Base-by-base conservation (phyloP, 2,797 vertebrate genomes). In the Furcifer pardalis region DNA sequence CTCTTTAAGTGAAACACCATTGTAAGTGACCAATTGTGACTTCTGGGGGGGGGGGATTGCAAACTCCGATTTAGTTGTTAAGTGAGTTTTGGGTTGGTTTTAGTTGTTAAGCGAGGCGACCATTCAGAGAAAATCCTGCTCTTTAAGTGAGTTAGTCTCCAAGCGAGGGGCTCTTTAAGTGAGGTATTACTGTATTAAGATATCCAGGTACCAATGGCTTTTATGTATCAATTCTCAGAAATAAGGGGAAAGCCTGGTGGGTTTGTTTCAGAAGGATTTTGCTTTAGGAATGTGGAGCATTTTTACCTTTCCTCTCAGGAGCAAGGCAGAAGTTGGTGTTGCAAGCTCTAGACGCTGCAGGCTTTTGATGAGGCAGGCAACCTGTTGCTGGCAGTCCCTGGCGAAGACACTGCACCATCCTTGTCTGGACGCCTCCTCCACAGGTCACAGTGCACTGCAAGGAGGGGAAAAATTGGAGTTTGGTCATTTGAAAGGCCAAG, bases 271-370 rank as follows among this genome's bases (percentile, higher is more conserved):
- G 21, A 66, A 77, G 2, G 25, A 7, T 46, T 46, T 75, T 8
- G 32, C 12, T 75, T 44, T 37, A 30, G 27, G 23, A 32, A 35
- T 17, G 30, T 56, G 13, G 5, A 21, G 52, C 19, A 19, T 56
- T 56, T 15, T 65, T 96, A 97, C 96, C 96, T 97, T 84, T 94
- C 81, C 94, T 96, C 23, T 63, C 91, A 1, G 96, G 97, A 23
- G 96, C 92, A 0, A 97, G 96, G 90, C 99, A 99, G 93, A 99
- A 99, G 93, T 97, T 97, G 8, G 98, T 99, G 88, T 99, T 98
- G 92, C 99, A 99, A 1, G 98, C 98, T 93, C 95, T 95, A 21
- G 98, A 97, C 79, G 93, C 93, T 1, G 96, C 86, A 1, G 98
- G 98, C 83, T 97, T 98, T 93, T 98, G 98, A 77, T 97, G 97